phyloP scores from a whole-genome alignment of 2,888 invertebrate genomes.

The Phyllotreta striolata region DNA sequence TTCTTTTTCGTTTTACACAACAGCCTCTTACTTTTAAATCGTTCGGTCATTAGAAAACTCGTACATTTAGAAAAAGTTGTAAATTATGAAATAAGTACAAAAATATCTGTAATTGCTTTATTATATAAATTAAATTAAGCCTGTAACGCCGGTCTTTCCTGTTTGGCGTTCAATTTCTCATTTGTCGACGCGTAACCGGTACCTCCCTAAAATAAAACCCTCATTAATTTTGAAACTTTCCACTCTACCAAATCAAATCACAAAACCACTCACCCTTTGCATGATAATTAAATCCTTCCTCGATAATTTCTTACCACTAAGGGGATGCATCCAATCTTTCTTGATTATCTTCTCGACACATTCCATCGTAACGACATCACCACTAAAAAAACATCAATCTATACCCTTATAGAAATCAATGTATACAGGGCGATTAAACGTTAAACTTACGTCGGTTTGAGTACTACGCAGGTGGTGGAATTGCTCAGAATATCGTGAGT shows the following conservation, averaged over 20 bases:
- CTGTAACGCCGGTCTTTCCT: slow-evolving; percentile 83
- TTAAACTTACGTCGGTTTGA: slow-evolving; percentile 80
- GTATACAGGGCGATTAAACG: background rate
- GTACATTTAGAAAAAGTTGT: too few species aligned
- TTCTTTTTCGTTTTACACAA: too few species aligned
- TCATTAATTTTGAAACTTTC: background rate
- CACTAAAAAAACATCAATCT: slow-evolving; percentile 75
- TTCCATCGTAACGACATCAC: slow-evolving; percentile 94
- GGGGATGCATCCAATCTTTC: slow-evolving; percentile 96
- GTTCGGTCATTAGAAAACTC: too few species aligned
- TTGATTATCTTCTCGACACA: slow-evolving; percentile 96
- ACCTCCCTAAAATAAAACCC: slow-evolving; percentile 75
- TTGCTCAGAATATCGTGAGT: slow-evolving; percentile 96
- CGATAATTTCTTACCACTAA: slow-evolving; percentile 82
- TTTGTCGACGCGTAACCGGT: slow-evolving; percentile 94
- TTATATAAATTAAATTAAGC: slow-evolving; percentile 63
- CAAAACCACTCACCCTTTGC: slow-evolving; percentile 72
- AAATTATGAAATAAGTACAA: too few species aligned
- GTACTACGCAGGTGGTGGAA: slow-evolving; percentile 92
- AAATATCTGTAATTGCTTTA: too few species aligned
- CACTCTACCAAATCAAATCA: slow-evolving; percentile 10
- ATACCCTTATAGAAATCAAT: background rate
- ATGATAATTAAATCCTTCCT: slow-evolving; percentile 93
- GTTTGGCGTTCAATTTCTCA: slow-evolving; percentile 81
- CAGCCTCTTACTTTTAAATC: too few species aligned